Base-by-base conservation (phyloP, 1,140 invertebrate genomes). In the Lanistes nyassanus region DNA sequence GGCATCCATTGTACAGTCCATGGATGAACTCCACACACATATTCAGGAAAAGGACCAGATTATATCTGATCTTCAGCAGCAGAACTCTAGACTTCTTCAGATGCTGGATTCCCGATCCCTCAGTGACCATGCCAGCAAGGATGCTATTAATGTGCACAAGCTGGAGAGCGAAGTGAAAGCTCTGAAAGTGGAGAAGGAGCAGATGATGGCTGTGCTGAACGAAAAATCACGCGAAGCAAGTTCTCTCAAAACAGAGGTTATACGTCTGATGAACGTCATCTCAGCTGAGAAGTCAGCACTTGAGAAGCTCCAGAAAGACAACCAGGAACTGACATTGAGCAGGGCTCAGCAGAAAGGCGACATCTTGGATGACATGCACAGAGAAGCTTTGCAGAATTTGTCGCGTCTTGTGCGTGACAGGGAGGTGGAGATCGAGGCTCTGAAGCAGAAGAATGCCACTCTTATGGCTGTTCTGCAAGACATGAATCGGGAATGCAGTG, bases 371-470 rank as follows among this genome's bases (percentile, higher is more conserved):
- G 88, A 90, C 39, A 88, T 90, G 86, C 85, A 84, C 26, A 87
- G 87, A 70, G 87, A 90, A 79, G 86, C 89, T 16, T 74, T 90
- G 21, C 83, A 88, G 66, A 90, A 89, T 74, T 76, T 91, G 31
- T 87, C 89, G 11, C 81, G 85, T 60, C 81, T 91, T 2, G 86
- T 91, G n/a, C 79, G 86, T 13, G 90, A 91, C 76, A 89, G 88
- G 76, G 90, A 91, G 76, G 68, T 90, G 37, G 90, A 91, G 78
- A 89, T 91, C 21, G 89, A 90, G 66, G 87, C 88, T 37, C 75
- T 91, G 26, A 86, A 81, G 64, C 85, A 89, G 74, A 90, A 90
- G 80, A 90, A 88, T 79, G 69, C 83, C 9, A 88, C 89, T 11
- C 80, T 91, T n/a, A 71, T 90, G 1, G 79, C 83, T 29, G 84